phyloP scores from a whole-genome alignment of 2,797 vertebrate genomes.

The Myiotriccus ornatus region DNA sequence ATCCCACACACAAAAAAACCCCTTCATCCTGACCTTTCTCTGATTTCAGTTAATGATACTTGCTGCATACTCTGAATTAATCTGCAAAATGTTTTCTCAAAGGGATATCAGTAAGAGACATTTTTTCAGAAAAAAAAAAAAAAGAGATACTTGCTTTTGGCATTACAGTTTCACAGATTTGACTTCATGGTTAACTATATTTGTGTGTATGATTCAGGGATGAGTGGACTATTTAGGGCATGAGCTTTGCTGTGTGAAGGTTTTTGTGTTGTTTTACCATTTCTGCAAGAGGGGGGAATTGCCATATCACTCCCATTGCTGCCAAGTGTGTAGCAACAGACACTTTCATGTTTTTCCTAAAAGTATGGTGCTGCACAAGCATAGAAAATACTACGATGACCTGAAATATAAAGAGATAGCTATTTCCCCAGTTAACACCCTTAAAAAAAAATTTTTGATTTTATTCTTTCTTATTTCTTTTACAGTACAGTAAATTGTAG shows the following conservation, averaged over 20 bases:
- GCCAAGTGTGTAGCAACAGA: neutral
- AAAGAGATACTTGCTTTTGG: neutral
- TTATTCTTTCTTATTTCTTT: neutral
- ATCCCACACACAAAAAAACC: rapidly evolving
- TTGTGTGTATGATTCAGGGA: neutral
- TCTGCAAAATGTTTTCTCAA: neutral
- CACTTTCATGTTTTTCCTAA: neutral
- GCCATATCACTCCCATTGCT: neutral
- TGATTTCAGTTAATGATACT: neutral
- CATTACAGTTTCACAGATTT: neutral
- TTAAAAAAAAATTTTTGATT: neutral
- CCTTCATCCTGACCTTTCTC: neutral
- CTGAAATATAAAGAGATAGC: neutral
- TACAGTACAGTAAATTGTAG: neutral
- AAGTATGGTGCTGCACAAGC: neutral
- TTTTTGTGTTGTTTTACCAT: neutral
- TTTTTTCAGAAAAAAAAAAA: neutral
- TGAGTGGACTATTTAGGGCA: neutral
- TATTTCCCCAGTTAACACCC: neutral
- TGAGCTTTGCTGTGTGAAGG: neutral
- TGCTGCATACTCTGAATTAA: neutral
- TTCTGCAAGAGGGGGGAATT: neutral
- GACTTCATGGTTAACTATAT: neutral
- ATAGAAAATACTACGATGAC: neutral
- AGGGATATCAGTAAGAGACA: neutral